Conservation (phyloP, 2,113 vertebrate genomes). For the Caranx melampygus region DNA sequence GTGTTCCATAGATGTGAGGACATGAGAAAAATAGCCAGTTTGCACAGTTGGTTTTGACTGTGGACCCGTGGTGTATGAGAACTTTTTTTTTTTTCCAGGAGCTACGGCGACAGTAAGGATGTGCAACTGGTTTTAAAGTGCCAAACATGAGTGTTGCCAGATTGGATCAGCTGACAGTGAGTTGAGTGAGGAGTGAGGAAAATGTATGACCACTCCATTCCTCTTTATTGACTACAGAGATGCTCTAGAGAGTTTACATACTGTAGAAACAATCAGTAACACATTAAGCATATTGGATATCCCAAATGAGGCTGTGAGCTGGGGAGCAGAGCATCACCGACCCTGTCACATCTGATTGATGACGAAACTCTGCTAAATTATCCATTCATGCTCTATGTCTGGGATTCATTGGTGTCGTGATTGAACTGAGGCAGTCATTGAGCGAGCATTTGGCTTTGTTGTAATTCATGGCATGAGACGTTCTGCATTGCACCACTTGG, state of each 20-base stretch:
- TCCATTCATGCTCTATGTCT: neutral
- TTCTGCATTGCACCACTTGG: conserved; percentile 52
- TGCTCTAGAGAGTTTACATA: neutral
- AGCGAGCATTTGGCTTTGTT: neutral
- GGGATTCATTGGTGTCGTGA: neutral
- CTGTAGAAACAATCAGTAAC: neutral
- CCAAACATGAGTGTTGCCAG: neutral
- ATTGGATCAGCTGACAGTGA: conserved; percentile 17
- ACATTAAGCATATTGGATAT: neutral
- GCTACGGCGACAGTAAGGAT: neutral
- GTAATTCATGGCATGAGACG: neutral
- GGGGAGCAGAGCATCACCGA: neutral
- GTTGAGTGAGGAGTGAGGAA: neutral
- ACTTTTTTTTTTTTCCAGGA: no score
- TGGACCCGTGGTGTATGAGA: neutral
- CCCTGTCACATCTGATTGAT: neutral
- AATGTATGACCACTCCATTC: neutral
- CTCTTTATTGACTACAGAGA: neutral
- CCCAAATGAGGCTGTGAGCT: neutral
- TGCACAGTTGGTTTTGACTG: neutral
- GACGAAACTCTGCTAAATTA: neutral
- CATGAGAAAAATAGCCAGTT: conserved; percentile 18
- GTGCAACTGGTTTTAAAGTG: neutral
- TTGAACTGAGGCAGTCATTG: neutral
- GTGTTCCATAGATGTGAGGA: conserved; percentile 17